Evolutionary conservation across 2,113 vertebrate species (phyloP).

Genomic region (Marcusenius ussheri): DNA sequence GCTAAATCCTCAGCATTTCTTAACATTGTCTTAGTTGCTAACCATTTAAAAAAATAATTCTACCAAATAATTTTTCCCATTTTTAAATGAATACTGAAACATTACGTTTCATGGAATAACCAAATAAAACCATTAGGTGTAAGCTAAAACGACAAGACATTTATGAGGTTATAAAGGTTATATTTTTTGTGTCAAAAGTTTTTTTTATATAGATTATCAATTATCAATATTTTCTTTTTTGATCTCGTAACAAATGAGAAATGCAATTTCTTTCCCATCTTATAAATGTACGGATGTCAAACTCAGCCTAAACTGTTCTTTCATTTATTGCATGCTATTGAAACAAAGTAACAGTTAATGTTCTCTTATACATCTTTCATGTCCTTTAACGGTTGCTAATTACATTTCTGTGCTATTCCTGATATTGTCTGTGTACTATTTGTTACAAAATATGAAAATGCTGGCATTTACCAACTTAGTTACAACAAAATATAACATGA

Average conservation of each 20-base stretch:
- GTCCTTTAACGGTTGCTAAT: background rate
- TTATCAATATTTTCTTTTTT: background rate
- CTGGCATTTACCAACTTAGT: background rate
- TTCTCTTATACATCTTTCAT: background rate
- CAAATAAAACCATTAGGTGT: background rate
- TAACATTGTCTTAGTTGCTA: background rate
- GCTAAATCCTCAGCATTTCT: background rate
- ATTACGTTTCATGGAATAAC: background rate
- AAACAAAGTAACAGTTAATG: background rate
- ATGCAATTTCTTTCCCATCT: background rate
- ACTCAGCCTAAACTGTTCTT: background rate
- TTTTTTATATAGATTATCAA: background rate
- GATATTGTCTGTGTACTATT: background rate
- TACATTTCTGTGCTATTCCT: background rate
- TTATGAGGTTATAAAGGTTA: background rate
- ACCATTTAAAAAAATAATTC: background rate
- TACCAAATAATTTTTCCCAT: background rate
- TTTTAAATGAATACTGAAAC: background rate
- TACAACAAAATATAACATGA: background rate
- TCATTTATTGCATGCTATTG: background rate
- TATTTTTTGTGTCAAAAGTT: background rate
- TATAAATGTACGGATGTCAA: background rate
- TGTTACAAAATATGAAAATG: background rate
- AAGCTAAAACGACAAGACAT: background rate
- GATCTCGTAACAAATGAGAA: background rate